These are phyloP conservation scores for Bactericera cockerelli DNA, from an alignment of 1,140 invertebrate species.

Conservation along the genomic window DNA sequence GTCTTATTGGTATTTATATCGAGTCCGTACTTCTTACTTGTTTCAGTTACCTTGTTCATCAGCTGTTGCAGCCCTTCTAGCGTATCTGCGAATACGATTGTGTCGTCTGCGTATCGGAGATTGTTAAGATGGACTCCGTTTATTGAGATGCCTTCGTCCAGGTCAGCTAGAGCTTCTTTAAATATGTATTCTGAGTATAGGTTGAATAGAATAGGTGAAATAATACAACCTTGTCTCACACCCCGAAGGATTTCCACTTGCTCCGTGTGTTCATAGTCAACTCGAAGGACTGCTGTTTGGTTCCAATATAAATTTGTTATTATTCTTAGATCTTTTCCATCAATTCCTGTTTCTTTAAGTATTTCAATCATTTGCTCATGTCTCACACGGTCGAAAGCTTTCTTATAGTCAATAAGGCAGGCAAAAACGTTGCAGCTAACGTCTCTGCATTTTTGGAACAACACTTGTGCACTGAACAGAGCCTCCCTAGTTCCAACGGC, in stretches of 20 bases:
- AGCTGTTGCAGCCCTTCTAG: constrained; percentile 5
- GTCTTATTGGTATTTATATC: constrained; percentile 15
- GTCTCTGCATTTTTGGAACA: constrained; percentile 17
- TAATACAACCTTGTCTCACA: constrained; percentile 24
- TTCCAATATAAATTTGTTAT: constrained; percentile 17
- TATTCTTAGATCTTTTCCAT: constrained; percentile 16
- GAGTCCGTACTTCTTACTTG: constrained; percentile 8
- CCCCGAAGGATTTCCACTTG: constrained; percentile 15
- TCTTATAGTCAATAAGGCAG: constrained; percentile 21
- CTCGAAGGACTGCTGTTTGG: constrained; percentile 14
- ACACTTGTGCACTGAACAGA: constrained; percentile 18
- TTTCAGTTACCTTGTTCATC: constrained; percentile 11
- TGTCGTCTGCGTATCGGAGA: constrained; percentile 17
- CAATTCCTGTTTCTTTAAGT: constrained; percentile 15
- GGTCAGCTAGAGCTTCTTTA: constrained; percentile 12
- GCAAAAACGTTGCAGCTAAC: constrained; percentile 18
- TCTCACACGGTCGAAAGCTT: constrained; percentile 17
- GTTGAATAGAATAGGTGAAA: constrained; percentile 26
- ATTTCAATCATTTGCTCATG: constrained; percentile 15
- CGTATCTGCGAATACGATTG: constrained; percentile 13
- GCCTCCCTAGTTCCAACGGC: constrained; percentile 20
- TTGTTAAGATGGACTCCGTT: constrained; percentile 15
- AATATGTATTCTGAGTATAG: constrained; percentile 22
- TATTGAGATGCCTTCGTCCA: constrained; percentile 13
- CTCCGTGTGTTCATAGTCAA: constrained; percentile 11